Evolutionary conservation across 2,888 invertebrate species (phyloP), one percentile per base, ranked within the genome.

Genomic region (Hoplodrina blanda): DNA sequence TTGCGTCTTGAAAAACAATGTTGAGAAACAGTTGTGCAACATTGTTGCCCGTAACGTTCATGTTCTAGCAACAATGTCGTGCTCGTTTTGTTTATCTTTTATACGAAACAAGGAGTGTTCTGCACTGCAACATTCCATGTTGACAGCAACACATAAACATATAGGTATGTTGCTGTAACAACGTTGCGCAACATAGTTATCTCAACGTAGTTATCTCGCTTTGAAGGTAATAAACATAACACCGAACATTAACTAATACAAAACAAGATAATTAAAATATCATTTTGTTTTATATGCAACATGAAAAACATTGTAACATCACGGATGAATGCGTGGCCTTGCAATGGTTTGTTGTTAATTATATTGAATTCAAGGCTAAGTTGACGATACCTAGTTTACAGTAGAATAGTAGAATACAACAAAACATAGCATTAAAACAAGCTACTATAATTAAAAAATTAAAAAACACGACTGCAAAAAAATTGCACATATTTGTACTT

Each of bases 251-350:
- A 30, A 25, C 20, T n/a, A 5, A n/a, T 4, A 55, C 11, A 56
- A 70, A 55, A 33, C 41, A 54, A 49, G 2, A 4, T 20, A 70
- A 50, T 55, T 0, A 56, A 3, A 13, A 44, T 17, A 37, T 17
- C 17, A 46, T 19, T 4, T 19, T 46, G 11, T 5, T 46, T 10
- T 33, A 6, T 55, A n/a, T 17, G 17, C 37, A 50, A 19, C 19
- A 25, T 19, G 17, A 44, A 65, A 8, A 55, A 25, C 46, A 20
- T 30, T 25, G 57, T 59, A 15, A 19, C 30, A 17, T 50, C 60
- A 66, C 55, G 73, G 65, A 50, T 52, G 72, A 72, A 46, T 53
- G 72, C 52, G 15, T 20, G 8, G 3, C 46, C 54, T 54, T 33
- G 54, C 33, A 60, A 50, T 73, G 50, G 50, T 49, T 37, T 37